phyloP scores from a whole-genome alignment of 2,797 vertebrate genomes.

The Hydrophis major region DNA sequence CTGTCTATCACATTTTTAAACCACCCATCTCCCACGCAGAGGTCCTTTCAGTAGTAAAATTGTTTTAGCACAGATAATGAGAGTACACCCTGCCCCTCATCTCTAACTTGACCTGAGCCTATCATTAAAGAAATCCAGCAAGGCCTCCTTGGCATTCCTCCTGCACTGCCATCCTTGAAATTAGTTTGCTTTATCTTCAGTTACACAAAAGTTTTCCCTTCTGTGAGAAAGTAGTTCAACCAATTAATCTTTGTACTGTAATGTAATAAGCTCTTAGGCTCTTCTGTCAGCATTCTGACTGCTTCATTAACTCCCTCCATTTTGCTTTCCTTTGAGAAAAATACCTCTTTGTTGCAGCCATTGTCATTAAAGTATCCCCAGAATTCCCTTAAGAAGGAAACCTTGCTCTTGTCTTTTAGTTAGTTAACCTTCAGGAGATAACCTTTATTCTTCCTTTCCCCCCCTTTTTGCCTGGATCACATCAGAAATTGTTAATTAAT shows the following conservation, averaged over 20 bases:
- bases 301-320: not conserved
- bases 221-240: not conserved
- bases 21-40: not conserved
- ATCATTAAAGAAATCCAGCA: not conserved
- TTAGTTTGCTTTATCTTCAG: slow-evolving; percentile 3
- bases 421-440: accelerated
- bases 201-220: not conserved
- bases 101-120: not conserved
- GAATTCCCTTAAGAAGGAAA: not conserved
- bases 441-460: not conserved
- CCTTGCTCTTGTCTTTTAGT: not conserved
- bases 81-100: not conserved
- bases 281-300: not conserved
- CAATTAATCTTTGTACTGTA: not conserved
- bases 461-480: not conserved
- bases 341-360: not conserved
- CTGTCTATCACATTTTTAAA: not conserved
- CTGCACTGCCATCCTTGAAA: not conserved
- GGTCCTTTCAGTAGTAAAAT: not conserved
- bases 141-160: not conserved
- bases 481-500: not conserved
- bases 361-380: not conserved
- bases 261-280: not conserved
- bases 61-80: not conserved
- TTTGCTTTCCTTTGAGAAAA: not conserved